phyloP scores from a whole-genome alignment of 2,113 vertebrate species.

The Pelecanoides urinatrix region DNA sequence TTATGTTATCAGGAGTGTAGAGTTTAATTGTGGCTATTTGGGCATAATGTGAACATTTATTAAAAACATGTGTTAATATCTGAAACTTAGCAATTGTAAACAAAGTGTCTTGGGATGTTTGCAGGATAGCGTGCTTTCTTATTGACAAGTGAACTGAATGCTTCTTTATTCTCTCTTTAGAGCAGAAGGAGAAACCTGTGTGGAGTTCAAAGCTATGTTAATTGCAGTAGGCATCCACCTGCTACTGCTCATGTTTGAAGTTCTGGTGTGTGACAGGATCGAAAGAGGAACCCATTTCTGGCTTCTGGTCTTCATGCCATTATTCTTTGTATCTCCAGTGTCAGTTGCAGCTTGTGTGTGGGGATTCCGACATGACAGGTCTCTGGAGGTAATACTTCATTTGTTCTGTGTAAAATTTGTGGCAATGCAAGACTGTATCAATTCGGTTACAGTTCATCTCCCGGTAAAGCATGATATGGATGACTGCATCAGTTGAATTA shows the following conservation, averaged over 20 bases:
- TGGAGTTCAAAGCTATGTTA: conserved; percentile 98
- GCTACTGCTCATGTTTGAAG: conserved; percentile 95
- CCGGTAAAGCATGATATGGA: neutral
- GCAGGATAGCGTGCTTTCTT: neutral
- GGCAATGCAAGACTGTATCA: neutral
- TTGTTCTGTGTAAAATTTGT: fast-evolving
- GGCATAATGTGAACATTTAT: neutral
- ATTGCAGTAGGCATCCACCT: conserved; percentile 97
- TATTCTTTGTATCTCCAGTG: conserved; percentile 97
- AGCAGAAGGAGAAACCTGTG: conserved; percentile 97
- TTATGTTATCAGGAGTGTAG: neutral
- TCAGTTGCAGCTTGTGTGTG: conserved; percentile 97
- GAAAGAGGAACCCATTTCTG: conserved; percentile 89
- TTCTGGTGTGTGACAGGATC: conserved; percentile 94
- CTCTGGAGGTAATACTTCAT: conserved; percentile 83
- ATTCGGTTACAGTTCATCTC: neutral
- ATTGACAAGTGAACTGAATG: neutral
- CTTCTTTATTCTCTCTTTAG: conserved; percentile 61
- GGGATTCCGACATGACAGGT: conserved; percentile 97
- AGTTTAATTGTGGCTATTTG: neutral
- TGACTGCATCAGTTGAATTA: neutral
- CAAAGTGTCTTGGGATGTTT: neutral
- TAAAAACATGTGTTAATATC: neutral
- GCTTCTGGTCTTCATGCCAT: conserved; percentile 97
- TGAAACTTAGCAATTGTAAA: neutral